Conservation (phyloP, 1,140 invertebrate species). For the Drosophila hydei region DNA sequence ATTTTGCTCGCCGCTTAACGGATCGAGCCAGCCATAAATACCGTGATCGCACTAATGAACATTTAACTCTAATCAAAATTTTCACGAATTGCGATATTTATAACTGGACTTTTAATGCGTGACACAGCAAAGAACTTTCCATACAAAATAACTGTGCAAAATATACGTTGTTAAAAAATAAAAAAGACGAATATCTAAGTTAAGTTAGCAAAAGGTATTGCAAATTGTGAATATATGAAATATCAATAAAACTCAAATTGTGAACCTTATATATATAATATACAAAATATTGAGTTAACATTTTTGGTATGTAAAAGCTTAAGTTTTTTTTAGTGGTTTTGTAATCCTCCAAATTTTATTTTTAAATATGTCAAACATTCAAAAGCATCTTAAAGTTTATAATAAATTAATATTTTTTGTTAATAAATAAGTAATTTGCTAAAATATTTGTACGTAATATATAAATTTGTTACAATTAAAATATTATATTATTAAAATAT, state of each 20-base stretch:
- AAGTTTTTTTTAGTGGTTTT: no score
- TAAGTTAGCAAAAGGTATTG: constrained; percentile 21
- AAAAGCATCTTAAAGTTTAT: no score
- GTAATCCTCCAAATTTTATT: no score
- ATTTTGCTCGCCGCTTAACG: constrained; percentile 16
- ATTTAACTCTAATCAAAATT: not conserved
- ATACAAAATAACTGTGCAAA: not conserved
- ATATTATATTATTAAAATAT: not conserved
- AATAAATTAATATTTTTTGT: no score
- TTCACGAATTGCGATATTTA: not conserved
- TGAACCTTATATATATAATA: no score
- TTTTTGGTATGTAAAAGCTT: no score
- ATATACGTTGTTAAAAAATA: constrained; percentile 8
- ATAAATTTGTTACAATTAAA: no score
- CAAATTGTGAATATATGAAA: not conserved
- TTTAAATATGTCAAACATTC: no score
- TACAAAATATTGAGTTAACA: no score
- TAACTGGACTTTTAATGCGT: constrained; percentile 18
- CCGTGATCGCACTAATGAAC: not conserved
- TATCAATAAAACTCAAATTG: not conserved
- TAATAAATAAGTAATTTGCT: no score
- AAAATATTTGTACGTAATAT: no score
- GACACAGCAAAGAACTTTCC: not conserved
- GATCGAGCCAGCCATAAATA: not conserved
- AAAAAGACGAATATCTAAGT: not conserved